Percentiles rank a stretch among this genome's conserved stretches.
These are phyloP conservation scores for Pseudomugil tenellus DNA, from an alignment of 2,797 vertebrate genomes.

Conservation along the genomic window DNA sequence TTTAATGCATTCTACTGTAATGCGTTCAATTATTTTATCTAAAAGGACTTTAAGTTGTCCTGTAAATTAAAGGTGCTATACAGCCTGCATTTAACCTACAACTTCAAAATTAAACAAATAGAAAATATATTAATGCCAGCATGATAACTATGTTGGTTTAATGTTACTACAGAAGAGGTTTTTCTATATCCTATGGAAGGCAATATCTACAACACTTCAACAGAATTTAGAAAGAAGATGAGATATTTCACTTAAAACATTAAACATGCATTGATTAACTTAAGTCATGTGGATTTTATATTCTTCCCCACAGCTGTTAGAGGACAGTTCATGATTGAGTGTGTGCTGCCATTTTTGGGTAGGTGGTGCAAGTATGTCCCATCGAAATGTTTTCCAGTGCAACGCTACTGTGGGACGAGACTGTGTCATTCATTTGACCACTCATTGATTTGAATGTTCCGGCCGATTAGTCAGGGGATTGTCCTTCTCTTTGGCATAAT, in stretches of 20 bases:
- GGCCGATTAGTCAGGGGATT: constrained; percentile 2
- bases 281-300: neutral
- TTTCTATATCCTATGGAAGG: neutral
- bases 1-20: too few species aligned
- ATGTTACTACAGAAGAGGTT: neutral
- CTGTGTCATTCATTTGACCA: neutral
- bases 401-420: too few species aligned
- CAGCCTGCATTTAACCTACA: too few species aligned
- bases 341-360: too few species aligned
- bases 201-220: neutral
- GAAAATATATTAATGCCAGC: neutral
- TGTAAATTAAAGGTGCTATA: too few species aligned
- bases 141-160: too few species aligned
- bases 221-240: neutral
- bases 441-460: neutral
- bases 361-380: too few species aligned
- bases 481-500: neutral
- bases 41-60: too few species aligned
- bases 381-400: too few species aligned
- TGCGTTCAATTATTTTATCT: too few species aligned
- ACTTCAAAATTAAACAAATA: too few species aligned
- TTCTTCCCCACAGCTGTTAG: neutral
- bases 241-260: neutral
- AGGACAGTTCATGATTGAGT: neutral
- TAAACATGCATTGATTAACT: neutral